A percentile compares a stretch with the other conserved stretches of the same genome.
Conservation (phyloP, 1,140 invertebrate genomes). For the Drosophila serrata region DNA sequence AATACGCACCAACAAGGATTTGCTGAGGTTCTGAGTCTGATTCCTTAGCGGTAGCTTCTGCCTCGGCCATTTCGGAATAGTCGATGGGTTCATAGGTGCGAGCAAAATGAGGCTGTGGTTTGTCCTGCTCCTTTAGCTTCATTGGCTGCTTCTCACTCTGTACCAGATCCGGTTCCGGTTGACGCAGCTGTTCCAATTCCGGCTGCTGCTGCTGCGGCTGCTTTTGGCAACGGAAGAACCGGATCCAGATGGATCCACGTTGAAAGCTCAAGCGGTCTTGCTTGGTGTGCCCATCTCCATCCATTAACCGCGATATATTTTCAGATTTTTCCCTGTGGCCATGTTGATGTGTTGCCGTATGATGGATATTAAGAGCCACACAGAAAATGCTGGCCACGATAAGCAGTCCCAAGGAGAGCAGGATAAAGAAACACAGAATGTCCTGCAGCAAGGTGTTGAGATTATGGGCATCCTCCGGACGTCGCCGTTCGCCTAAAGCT, state of each 20-base stretch:
- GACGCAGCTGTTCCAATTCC: not conserved
- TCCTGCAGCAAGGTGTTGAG: conserved; percentile 37
- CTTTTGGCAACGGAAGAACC: conserved; percentile 2
- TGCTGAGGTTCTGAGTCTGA: not conserved
- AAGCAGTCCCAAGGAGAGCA: conserved; percentile 34
- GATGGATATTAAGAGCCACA: conserved; percentile 14
- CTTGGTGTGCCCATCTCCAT: not conserved
- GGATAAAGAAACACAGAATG: conserved; percentile 47
- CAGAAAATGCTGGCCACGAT: conserved; percentile 34
- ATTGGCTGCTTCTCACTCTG: not conserved
- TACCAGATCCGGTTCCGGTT: too few relatives aligned
- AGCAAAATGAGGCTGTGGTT: not conserved
- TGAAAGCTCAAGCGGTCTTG: not conserved
- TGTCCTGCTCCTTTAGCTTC: not conserved
- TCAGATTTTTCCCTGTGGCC: not conserved
- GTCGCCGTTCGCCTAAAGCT: not conserved
- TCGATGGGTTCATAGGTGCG: conserved; percentile 1
- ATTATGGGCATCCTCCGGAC: not conserved
- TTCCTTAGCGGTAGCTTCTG: not conserved
- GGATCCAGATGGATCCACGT: not conserved
- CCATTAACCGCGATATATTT: not conserved
- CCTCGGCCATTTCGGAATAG: not conserved
- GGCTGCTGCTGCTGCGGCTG: not conserved
- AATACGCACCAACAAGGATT: not conserved
- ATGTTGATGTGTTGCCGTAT: not conserved